Evolutionary conservation across 2,113 vertebrate genomes (phyloP), one percentile per base, ranked within the genome.

Genomic region (Malurus melanocephalus): DNA sequence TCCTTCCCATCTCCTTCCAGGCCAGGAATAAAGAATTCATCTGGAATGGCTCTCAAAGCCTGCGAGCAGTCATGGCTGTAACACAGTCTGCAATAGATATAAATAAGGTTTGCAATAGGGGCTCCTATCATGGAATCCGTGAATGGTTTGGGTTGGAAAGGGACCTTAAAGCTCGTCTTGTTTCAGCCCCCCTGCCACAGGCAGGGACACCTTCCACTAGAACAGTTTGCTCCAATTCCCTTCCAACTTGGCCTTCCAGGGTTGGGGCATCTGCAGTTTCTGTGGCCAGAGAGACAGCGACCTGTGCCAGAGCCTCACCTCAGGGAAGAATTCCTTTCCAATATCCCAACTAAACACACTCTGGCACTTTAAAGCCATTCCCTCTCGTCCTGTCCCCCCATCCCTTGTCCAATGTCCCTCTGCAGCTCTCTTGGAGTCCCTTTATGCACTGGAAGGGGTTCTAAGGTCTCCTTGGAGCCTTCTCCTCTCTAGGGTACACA

Each of bases 1-100:
- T 53, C 48, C 55, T 24, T 30, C 48, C 53, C 18, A 0, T 16
- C 5, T 0, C 32, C 27, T 14, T 13, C 2, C 4, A 6, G 20
- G 32, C 16, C 19, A 9, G 28, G 52, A 28, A 5, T 6, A 2
- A 73, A 28, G 35, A 7, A 9, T 32, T 48, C 3, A 0, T 13
- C 38, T 35, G 30, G 52, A 16, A 6, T 14, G 35, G 9, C 48
- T 87, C 19, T 48, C 14, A 2, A 60, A 71, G 67, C 42, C 85
- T 7, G 53, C 7, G 45, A 35, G 59, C 14, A 13, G 27, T 17
- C 15, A 1, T 0, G 2, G 53, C 4, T 16, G 38, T 23, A 6
- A 19, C 40, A 4, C 23, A 1, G 0, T 17, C 33, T 8, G 69
- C 40, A 18, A 66, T 38, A 38, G 9, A 38, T 11, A 38, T 38